Conservation (phyloP, 2,113 vertebrate genomes). For the Marmota monax region DNA sequence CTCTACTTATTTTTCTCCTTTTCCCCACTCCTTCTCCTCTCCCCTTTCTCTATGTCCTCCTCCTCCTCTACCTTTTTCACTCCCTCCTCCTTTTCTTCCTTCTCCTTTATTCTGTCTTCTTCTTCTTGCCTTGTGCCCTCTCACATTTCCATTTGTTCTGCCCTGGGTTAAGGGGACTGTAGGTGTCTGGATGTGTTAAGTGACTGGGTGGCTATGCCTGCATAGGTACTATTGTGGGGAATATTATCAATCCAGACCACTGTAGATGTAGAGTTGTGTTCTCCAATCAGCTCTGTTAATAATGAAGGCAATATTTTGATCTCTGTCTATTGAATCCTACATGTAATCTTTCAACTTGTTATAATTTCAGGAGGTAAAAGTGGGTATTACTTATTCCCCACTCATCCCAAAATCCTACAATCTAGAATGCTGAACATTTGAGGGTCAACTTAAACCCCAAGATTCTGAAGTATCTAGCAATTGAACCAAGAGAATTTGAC, state of each 20-base stretch:
- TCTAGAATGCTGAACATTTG: neutral
- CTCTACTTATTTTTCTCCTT: neutral
- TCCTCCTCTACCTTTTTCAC: neutral
- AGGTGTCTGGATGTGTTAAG: neutral
- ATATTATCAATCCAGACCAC: neutral
- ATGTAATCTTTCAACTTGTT: neutral
- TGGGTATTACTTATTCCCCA: neutral
- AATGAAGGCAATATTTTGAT: conserved; percentile 2
- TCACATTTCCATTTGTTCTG: neutral
- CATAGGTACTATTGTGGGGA: neutral
- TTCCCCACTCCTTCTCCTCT: neutral
- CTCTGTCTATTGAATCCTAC: neutral
- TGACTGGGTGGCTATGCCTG: neutral
- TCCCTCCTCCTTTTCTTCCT: too few relatives aligned
- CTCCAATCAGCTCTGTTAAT: neutral
- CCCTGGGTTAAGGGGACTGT: neutral
- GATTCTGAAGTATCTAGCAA: neutral
- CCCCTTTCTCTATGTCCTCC: too few relatives aligned
- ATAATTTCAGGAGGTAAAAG: conserved; percentile 6
- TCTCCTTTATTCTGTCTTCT: neutral
- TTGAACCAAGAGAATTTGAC: conserved; percentile 1
- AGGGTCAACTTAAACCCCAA: neutral
- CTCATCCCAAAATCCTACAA: neutral
- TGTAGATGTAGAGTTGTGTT: neutral
- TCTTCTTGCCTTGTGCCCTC: neutral